Percentiles rank a stretch among this genome's conserved stretches.
Conservation (phyloP, 2,113 vertebrate genomes). For the Eira barbara region DNA sequence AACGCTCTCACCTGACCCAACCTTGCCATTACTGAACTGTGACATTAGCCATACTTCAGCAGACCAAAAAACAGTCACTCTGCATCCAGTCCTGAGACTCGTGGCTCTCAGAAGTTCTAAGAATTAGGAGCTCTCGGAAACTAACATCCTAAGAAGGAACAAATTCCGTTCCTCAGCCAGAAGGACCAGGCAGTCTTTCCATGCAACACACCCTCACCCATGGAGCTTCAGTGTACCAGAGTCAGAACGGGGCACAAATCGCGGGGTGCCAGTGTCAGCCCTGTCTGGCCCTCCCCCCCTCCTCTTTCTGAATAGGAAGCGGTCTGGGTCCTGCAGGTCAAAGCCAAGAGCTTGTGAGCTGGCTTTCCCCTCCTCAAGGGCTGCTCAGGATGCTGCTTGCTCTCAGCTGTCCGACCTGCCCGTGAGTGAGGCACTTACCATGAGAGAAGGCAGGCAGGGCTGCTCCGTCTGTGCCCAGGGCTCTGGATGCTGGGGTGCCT, state of each 20-base stretch:
- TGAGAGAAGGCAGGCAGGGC: not conserved
- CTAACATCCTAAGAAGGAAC: not conserved
- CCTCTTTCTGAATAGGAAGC: not conserved
- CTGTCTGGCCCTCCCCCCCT: not conserved
- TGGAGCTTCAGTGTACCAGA: not conserved
- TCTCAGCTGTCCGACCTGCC: not conserved
- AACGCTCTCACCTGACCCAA: not conserved
- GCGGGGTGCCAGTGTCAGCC: no score
- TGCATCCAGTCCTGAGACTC: not conserved
- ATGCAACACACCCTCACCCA: not conserved
- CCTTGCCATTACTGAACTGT: not conserved
- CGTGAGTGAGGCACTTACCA: constrained; percentile 41
- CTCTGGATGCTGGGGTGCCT: not conserved
- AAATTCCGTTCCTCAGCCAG: not conserved
- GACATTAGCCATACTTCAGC: not conserved
- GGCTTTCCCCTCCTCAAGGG: not conserved
- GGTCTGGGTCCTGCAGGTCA: not conserved
- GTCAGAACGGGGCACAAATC: not conserved
- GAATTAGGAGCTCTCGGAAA: not conserved
- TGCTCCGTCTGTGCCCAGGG: not conserved
- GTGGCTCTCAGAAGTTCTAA: not conserved
- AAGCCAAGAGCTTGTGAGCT: not conserved
- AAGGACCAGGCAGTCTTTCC: not conserved
- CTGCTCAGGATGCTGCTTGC: not conserved
- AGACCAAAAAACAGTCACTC: not conserved